Evolutionary conservation across 2,113 vertebrate species (phyloP), one percentile per base, ranked within the genome.

Genomic region (Ctenomys sociabilis): DNA sequence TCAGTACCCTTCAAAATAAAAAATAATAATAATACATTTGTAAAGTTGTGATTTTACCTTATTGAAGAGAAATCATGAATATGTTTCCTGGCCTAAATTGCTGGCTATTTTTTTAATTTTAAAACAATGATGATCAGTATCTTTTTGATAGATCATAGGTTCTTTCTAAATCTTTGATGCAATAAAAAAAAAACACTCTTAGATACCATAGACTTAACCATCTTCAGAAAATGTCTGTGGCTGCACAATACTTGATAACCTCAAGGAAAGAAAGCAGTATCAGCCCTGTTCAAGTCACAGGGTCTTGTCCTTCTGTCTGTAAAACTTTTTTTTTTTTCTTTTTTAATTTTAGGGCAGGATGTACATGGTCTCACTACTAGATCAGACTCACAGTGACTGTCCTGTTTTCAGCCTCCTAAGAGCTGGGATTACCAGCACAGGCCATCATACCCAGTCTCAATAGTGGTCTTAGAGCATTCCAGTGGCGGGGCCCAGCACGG

Each of bases 111-210:
- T 26, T 97, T 97, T 94, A 96, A n/a, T 95, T 98, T 98, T 97
- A 70, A 22, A 93, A 83, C 89, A 97, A 93, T 35, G 75, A 83
- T 95, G 68, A 97, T 95, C 54, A 96, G 83, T 40, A 68, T 90
- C 30, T 97, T 26, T 21, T 54, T 57, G 78, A 92, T 73, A 93
- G 72, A 90, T 97, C 96, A 95, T 94, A 97, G 84, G 70, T 93
- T 91, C 66, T 88, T 97, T 98, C 92, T 88, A 96, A 95, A 95
- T 96, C n/a, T 97, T 92, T 98, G 92, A 97, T 98, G 97, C 96
- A 97, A 98, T 98, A 77, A 97, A 97, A 61, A 61, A 22, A 75
- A 97, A 97, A 77, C 72, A 88, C 78, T 57, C 93, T 96, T 96
- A 95, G 95, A 90, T 89, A 97, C 92, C 81, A 97, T 96, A 98